A percentile compares a stretch with the other conserved stretches of the same genome.
Conservation (phyloP, 2,888 invertebrate species). For the Nymphalis urticae region DNA sequence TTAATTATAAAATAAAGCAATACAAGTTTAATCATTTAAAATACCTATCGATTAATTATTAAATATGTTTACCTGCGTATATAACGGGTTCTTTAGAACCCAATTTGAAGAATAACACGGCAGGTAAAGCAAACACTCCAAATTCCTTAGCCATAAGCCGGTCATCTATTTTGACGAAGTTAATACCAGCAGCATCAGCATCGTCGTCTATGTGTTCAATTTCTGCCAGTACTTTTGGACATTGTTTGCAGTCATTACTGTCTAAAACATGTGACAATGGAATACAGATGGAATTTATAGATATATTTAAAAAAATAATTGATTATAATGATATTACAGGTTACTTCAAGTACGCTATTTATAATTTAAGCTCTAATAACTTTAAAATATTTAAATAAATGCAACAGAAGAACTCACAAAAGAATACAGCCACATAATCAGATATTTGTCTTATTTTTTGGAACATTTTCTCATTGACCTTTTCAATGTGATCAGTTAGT, state of each 20-base stretch:
- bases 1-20: neutral
- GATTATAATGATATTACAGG: neutral
- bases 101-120: conserved; percentile 93
- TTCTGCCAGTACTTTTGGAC: conserved; percentile 91
- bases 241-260: conserved; percentile 97
- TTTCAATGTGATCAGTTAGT: conserved; percentile 94
- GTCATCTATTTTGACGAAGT: conserved; percentile 96
- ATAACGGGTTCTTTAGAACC: conserved; percentile 94
- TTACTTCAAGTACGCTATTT: too few species aligned
- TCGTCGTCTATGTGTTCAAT: conserved; percentile 97
- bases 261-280: conserved; percentile 85
- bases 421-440: conserved; percentile 95
- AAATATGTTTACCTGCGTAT: conserved; percentile 85
- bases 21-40: neutral
- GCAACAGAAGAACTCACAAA: conserved; percentile 86
- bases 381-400: neutral
- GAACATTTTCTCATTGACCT: conserved; percentile 96
- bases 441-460: conserved; percentile 93
- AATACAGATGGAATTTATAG: conserved; percentile 59
- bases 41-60: neutral
- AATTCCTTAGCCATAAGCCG: conserved; percentile 91
- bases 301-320: neutral
- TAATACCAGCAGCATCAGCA: conserved; percentile 93
- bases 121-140: conserved; percentile 95
- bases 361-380: too few species aligned